Base-by-base conservation (phyloP, 2,113 vertebrate species). In the Osmerus eperlanus region DNA sequence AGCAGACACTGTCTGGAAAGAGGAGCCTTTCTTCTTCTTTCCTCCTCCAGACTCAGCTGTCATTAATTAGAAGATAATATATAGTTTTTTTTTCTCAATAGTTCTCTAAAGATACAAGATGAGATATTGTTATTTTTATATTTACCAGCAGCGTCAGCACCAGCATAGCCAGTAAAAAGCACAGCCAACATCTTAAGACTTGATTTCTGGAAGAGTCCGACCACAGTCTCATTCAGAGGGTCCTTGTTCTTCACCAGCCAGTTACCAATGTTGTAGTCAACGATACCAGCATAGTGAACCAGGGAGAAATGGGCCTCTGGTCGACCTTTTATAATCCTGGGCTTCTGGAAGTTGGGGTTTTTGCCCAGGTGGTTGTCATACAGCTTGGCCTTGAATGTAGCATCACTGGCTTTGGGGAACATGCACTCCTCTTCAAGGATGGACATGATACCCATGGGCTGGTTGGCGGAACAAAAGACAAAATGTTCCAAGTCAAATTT, bases 181-280 rank as follows among this genome's bases (percentile, higher is more conserved):
- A 67, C 25, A 3, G 69, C 36, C 79, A 94, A 72, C 29, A 94
- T 77, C 69, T 93, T 94, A 70, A 94, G 80, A 16, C 79, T 91
- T 25, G 93, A 94, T 87, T 94, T 94, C 78, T 94, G 93, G 71
- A 81, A 94, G 7, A 94, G 80, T 66, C 89, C 93, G 2, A 94
- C 92, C 53, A 94, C 93, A 0, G 93, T 94, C 83, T 94, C 93
- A 3, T 94, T 95, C 19, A 95, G 88, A 0, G 94, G 94, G 74
- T 95, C 94, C 71, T 94, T 95, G 86, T 95, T 95, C 84, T 95
- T 95, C 78, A 88, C 85, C 64, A 95, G 84, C 94, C 94, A 94
- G 78, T 92, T 91, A 9, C 73, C 7, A 71, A 95, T 94, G 72
- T 95, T 95, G 67, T 94, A 94, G 74, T 94, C 93, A 65, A 94